These are phyloP conservation scores for Lepidocyrtinus sp. DNA, from an alignment of 2,888 invertebrate genomes.

Conservation along the genomic window DNA sequence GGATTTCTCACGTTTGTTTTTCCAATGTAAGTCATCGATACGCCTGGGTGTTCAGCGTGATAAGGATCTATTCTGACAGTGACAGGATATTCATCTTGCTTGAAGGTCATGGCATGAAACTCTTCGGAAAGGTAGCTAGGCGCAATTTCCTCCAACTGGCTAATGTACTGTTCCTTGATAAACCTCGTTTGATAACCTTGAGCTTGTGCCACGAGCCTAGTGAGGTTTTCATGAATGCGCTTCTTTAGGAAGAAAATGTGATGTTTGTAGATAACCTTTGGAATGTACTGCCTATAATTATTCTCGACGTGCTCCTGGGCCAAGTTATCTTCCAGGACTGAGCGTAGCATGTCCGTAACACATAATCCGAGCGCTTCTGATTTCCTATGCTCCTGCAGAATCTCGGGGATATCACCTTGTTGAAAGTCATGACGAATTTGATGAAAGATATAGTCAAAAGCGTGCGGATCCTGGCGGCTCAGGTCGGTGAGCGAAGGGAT, in stretches of 20 bases:
- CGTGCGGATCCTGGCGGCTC: constrained; percentile 80
- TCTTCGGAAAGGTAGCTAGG: constrained; percentile 87
- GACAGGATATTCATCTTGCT: constrained; percentile 76
- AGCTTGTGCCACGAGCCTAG: constrained; percentile 73
- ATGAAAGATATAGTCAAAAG: constrained; percentile 89
- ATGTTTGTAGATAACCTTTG: constrained; percentile 82
- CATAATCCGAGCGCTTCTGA: constrained; percentile 87
- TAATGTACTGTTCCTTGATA: constrained; percentile 86
- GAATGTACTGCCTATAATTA: constrained; percentile 88
- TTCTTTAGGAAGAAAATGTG: constrained; percentile 84
- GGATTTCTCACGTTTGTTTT: constrained; percentile 77
- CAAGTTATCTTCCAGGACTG: constrained; percentile 83
- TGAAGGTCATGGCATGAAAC: constrained; percentile 77
- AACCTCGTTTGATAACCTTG: constrained; percentile 74
- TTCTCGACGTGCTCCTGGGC: constrained; percentile 80
- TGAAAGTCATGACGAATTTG: constrained; percentile 88
- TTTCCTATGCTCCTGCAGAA: constrained; percentile 84
- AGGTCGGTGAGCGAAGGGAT: constrained; percentile 78
- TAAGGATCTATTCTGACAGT: constrained; percentile 79
- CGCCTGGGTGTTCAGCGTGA: constrained; percentile 79
- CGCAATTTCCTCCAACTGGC: constrained; percentile 84
- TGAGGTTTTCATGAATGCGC: constrained; percentile 78
- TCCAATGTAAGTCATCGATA: constrained; percentile 78
- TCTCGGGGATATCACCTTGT: constrained; percentile 84
- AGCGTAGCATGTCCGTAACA: constrained; percentile 89